Conservation (phyloP, 2,888 invertebrate genomes). For the Hirtodrosophila confusa region DNA sequence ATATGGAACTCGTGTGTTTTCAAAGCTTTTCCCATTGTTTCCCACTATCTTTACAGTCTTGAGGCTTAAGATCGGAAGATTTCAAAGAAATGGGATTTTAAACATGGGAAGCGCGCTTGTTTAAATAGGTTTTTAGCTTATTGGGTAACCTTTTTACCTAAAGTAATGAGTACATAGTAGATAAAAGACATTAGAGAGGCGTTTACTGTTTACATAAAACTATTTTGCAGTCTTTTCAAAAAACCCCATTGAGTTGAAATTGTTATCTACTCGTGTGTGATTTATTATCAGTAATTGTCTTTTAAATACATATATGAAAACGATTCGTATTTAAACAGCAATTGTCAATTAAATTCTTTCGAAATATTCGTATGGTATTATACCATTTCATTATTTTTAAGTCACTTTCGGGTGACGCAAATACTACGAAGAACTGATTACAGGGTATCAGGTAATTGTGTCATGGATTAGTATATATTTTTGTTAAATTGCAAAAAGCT, state of each 20-base stretch:
- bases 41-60: neutral
- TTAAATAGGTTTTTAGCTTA: neutral
- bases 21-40: neutral
- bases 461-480: too few relatives aligned
- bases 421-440: constrained; percentile 2
- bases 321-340: too few relatives aligned
- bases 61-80: neutral
- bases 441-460: neutral
- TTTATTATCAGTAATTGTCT: constrained; percentile 18
- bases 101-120: neutral
- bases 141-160: too few relatives aligned
- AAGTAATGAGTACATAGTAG: neutral
- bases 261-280: neutral
- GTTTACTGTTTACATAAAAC: constrained; percentile 18
- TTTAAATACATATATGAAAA: too few relatives aligned
- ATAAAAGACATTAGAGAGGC: neutral
- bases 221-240: constrained; percentile 4
- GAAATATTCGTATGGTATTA: too few relatives aligned
- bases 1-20: too few relatives aligned
- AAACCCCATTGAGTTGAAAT: too few relatives aligned
- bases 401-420: too few relatives aligned
- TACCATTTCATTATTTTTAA: too few relatives aligned
- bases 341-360: too few relatives aligned
- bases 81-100: constrained; percentile 8
- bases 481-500: too few relatives aligned